A percentile compares a stretch with the other conserved stretches of the same genome.
Conservation (phyloP, 2,797 vertebrate species). For the Notolepis coatsorum region DNA sequence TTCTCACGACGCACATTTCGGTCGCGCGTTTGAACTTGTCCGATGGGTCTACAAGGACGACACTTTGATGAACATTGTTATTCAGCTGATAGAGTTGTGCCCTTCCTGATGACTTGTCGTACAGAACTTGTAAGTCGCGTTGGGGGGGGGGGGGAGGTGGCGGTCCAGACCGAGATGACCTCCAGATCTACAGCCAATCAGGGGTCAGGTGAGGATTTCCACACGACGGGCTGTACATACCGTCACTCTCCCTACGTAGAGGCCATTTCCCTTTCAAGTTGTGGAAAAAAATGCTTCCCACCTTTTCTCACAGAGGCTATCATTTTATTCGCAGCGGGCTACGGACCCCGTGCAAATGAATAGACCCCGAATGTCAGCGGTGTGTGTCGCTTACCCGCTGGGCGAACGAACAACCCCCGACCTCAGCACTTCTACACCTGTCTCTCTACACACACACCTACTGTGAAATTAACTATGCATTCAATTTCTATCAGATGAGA, state of each 20-base stretch:
- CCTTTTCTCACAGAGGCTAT: slow-evolving; percentile 31
- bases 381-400: slow-evolving; percentile 72
- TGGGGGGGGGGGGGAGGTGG: too few species aligned
- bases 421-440: slow-evolving; percentile 66
- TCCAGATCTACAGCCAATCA: slow-evolving; percentile 17
- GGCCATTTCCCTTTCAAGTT: slow-evolving; percentile 19
- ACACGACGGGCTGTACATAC: slow-evolving; percentile 14
- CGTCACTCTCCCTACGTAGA: slow-evolving; percentile 22
- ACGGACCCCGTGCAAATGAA: slow-evolving; percentile 64
- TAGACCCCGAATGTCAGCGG: slow-evolving; percentile 69
- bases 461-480: slow-evolving; percentile 77
- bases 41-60: too few species aligned
- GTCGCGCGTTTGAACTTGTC: too few species aligned
- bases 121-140: too few species aligned
- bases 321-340: slow-evolving; percentile 60
- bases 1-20: too few species aligned
- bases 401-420: slow-evolving; percentile 60
- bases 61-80: too few species aligned
- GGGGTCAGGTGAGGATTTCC: background rate
- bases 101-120: too few species aligned
- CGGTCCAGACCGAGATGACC: background rate
- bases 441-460: slow-evolving; percentile 53
- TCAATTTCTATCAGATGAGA: too few species aligned
- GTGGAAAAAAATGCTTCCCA: slow-evolving; percentile 53
- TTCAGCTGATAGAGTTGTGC: too few species aligned